phyloP scores from a whole-genome alignment of 2,888 invertebrate genomes.

The Sesia bembeciformis region DNA sequence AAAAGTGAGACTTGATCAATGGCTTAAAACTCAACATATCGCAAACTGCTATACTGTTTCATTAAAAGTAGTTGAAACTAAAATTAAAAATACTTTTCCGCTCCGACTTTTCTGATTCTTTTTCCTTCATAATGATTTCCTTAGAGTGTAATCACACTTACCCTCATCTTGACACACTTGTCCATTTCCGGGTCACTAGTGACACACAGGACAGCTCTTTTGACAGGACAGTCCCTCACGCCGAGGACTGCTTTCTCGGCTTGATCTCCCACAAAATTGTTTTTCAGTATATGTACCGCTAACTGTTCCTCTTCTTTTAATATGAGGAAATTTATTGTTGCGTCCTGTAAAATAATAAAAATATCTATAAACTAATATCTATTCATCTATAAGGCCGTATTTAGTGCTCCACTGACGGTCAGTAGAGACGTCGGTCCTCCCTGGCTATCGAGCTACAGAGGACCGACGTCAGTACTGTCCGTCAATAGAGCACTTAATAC shows the following conservation, averaged over 20 bases:
- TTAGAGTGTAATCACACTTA: slow-evolving; percentile 40
- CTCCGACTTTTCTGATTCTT: too few relatives aligned
- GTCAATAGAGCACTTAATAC: not conserved
- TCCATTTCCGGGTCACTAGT: slow-evolving; percentile 92
- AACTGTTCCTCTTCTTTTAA: slow-evolving; percentile 84
- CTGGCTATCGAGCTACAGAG: too few relatives aligned
- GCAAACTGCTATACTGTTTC: too few relatives aligned
- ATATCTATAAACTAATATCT: not conserved
- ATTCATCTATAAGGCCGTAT: too few relatives aligned
- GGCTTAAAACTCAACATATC: too few relatives aligned
- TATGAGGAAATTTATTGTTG: slow-evolving; percentile 77
- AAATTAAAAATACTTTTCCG: too few relatives aligned
- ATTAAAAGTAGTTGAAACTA: too few relatives aligned
- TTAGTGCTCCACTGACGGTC: too few relatives aligned
- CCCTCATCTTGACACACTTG: slow-evolving; percentile 94
- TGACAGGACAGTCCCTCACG: slow-evolving; percentile 88
- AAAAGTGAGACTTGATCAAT: too few relatives aligned
- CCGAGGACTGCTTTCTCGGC: slow-evolving; percentile 81
- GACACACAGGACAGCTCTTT: slow-evolving; percentile 90
- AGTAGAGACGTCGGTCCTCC: too few relatives aligned
- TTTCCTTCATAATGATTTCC: too few relatives aligned
- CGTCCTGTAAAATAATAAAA: slow-evolving; percentile 73
- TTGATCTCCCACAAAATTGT: slow-evolving; percentile 72
- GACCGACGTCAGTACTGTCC: not conserved
- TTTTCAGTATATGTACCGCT: slow-evolving; percentile 81